A percentile compares a stretch with the other conserved stretches of the same genome.
Evolutionary conservation across 2,113 vertebrate species (phyloP).

Genomic region (Salminus brasiliensis): DNA sequence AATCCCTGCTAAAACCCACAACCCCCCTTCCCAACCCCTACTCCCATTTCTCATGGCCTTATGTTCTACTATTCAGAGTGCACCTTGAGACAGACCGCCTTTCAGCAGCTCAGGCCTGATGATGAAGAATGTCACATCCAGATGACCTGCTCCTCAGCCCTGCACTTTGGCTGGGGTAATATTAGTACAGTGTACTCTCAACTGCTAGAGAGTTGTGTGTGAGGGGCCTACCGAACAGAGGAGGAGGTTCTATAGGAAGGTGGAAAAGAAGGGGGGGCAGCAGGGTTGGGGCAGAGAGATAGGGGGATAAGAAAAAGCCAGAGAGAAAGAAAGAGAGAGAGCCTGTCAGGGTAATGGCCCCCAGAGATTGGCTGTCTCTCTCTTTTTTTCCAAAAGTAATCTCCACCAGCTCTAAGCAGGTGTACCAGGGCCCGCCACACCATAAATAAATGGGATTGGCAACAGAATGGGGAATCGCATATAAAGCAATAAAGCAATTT

Average conservation of each 20-base stretch:
- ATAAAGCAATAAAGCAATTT: slow-evolving; percentile 77
- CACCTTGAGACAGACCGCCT: slow-evolving; percentile 21
- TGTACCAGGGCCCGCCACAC: slow-evolving; percentile 65
- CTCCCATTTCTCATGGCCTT: slow-evolving; percentile 36
- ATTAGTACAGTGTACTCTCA: slow-evolving; percentile 51
- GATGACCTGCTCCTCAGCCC: slow-evolving; percentile 34
- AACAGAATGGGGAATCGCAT: slow-evolving; percentile 72
- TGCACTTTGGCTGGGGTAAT: slow-evolving; percentile 40
- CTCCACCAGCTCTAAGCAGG: slow-evolving; percentile 63
- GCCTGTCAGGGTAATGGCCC: slow-evolving; percentile 60
- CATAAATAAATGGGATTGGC: slow-evolving; percentile 76
- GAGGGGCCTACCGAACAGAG: slow-evolving; percentile 18
- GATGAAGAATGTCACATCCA: slow-evolving; percentile 51
- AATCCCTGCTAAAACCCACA: not conserved
- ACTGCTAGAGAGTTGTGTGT: slow-evolving; percentile 25
- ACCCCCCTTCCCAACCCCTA: not conserved
- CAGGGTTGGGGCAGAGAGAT: slow-evolving; percentile 47
- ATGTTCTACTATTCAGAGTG: slow-evolving; percentile 15
- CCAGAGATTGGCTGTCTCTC: slow-evolving; percentile 58
- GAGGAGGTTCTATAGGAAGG: not conserved
- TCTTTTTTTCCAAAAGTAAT: slow-evolving; percentile 69
- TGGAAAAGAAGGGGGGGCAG: slow-evolving; percentile 13
- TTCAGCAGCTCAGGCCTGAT: slow-evolving; percentile 38
- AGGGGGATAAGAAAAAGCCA: slow-evolving; percentile 36
- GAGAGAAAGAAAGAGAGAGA: slow-evolving; percentile 50